These are phyloP conservation scores for Spilarctia lutea DNA, from an alignment of 2,888 invertebrate genomes.

Conservation along the genomic window DNA sequence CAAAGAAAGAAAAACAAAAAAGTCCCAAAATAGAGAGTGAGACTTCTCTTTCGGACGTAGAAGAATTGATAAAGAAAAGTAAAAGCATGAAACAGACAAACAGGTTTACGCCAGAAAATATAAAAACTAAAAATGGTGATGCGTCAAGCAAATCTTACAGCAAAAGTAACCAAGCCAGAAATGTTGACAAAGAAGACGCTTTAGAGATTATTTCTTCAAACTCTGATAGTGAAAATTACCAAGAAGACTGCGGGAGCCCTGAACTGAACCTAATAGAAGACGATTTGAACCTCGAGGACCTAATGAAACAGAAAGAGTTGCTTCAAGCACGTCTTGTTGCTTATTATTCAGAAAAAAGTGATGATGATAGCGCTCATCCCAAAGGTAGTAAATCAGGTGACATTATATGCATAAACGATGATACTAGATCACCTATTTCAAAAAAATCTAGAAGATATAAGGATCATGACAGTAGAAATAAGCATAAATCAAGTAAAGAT, in stretches of 20 bases:
- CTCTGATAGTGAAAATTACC: conserved; percentile 88
- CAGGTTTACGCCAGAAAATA: conserved; percentile 38
- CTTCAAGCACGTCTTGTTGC: conserved; percentile 93
- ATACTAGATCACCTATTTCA: conserved; percentile 79
- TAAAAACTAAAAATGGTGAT: conserved; percentile 68
- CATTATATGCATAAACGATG: conserved; percentile 67
- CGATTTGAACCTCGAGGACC: conserved; percentile 94
- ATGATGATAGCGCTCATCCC: conserved; percentile 72
- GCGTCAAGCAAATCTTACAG: conserved; percentile 48
- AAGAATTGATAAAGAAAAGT: conserved; percentile 75
- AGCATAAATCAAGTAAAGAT: conserved; percentile 75
- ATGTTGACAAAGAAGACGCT: conserved; percentile 59
- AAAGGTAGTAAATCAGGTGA: conserved; percentile 77
- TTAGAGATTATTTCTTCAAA: conserved; percentile 90
- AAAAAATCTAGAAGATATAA: conserved; percentile 73
- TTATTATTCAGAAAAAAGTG: conserved; percentile 89
- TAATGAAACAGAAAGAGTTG: conserved; percentile 95
- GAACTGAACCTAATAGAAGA: conserved; percentile 93
- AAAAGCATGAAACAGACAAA: conserved; percentile 52
- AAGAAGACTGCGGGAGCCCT: conserved; percentile 89
- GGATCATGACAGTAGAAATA: conserved; percentile 66
- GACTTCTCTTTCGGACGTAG: conserved; percentile 76
- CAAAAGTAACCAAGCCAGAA: conserved; percentile 46
- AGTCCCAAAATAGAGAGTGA: conserved; percentile 75
- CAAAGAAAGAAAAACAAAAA: conserved; percentile 86